phyloP scores from a whole-genome alignment of 2,113 vertebrate species.

The Nesogale talazaci region DNA sequence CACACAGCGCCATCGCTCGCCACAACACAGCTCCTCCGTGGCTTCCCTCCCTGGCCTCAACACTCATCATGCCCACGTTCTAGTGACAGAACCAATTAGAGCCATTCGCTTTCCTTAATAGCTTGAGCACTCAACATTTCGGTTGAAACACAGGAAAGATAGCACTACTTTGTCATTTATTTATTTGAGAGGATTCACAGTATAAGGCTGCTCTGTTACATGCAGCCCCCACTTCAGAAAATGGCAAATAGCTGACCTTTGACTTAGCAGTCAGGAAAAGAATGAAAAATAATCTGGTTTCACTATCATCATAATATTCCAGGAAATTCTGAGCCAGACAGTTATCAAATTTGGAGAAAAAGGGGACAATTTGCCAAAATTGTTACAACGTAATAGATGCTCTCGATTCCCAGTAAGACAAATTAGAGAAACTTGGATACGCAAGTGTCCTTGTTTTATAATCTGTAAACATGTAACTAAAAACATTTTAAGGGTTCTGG shows the following conservation, averaged over 20 bases:
- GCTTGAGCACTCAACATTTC: not conserved
- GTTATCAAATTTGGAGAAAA: constrained; percentile 23
- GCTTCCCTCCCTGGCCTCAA: not conserved
- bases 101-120: not conserved
- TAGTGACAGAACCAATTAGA: not conserved
- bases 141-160: not conserved
- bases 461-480: not conserved
- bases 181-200: not conserved
- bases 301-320: not conserved
- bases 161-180: not conserved
- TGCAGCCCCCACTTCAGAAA: not conserved
- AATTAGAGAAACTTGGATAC: not conserved
- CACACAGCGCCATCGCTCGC: no score
- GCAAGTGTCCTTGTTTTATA: not conserved
- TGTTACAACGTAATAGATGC: not conserved
- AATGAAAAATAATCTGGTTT: not conserved
- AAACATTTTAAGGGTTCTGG: not conserved
- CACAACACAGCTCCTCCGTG: not conserved
- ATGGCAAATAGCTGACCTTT: not conserved
- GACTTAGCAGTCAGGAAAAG: no score
- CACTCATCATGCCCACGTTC: not conserved
- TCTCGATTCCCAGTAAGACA: not conserved
- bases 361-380: not conserved
- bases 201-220: not conserved
- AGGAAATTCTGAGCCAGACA: not conserved